Base-by-base conservation (phyloP, 2,888 invertebrate species). In the Cheilosia scutellata region DNA sequence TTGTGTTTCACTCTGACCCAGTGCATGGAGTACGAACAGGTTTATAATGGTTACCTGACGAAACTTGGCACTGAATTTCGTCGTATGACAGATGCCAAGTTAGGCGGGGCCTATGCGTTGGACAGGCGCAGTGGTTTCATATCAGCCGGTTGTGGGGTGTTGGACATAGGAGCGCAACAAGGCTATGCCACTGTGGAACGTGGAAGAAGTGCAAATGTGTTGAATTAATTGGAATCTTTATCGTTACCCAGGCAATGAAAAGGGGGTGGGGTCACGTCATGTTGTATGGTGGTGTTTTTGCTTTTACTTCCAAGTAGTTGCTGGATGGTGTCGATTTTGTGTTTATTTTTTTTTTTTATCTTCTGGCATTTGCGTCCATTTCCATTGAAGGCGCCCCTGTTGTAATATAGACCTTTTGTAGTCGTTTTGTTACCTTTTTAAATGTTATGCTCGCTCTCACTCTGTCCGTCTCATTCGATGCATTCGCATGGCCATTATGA, bases 261-360 rank as follows among this genome's bases (percentile, higher is more conserved):
- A 86, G 80, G 55, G 80, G 86, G 86, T 86, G 86, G 86, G 84
- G 86, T 86, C 76, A 86, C 63, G 80, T 71, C 86, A 72, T 71
- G 76, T 86, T 80, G 82, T 66, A 80, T 66, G 80, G 76, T 86
- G 80, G 86, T 76, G 65, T 44, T 79, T 57, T 65, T 66, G 66
- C 76, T 80, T 80, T 70, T 40, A 71, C 80, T 80, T 84, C 75
- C 72, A 66, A 80, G 62, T 62, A 68, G 70, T 60, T 65, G 71
- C 57, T 76, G 80, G 80, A 62, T 44, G 76, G 65, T 71, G 71
- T 49, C 37, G 53, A 58, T 40, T 53, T 60, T 55, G 7, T 65
- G 66, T 58, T 51, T 47, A 13, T 68, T 51, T 47, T 25, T 63
- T 65, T 27, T 71, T 29, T 47, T 65, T 37, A 27, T 49, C 40